A percentile compares a stretch with the other conserved stretches of the same genome.
These are phyloP conservation scores for Sisor rabdophorus DNA, from an alignment of 2,113 vertebrate genomes.

Conservation along the genomic window DNA sequence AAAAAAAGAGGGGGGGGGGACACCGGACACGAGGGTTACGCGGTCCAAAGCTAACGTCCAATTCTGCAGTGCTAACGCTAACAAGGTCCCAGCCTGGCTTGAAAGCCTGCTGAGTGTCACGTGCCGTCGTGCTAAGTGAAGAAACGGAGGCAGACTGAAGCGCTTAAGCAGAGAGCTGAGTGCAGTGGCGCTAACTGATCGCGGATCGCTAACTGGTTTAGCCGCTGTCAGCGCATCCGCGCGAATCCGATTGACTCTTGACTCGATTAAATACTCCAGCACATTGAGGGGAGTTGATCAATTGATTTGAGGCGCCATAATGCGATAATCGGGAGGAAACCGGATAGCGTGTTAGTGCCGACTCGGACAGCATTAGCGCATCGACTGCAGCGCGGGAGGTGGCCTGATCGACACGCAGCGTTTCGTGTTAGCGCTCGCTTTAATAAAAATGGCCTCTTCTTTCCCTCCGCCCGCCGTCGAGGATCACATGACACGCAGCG, in stretches of 20 bases:
- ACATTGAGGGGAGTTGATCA: slow-evolving; percentile 95
- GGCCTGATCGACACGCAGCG: slow-evolving; percentile 63
- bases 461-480: slow-evolving; percentile 34
- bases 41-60: too few relatives aligned
- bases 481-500: slow-evolving; percentile 19
- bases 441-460: slow-evolving; percentile 63
- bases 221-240: slow-evolving; percentile 90
- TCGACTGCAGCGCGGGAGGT: slow-evolving; percentile 61
- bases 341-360: slow-evolving; percentile 90
- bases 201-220: slow-evolving; percentile 77
- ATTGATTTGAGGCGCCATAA: slow-evolving; percentile 96
- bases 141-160: neutral
- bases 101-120: neutral
- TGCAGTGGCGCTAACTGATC: slow-evolving; percentile 48
- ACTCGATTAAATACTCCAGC: slow-evolving; percentile 98
- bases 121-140: neutral
- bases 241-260: slow-evolving; percentile 97
- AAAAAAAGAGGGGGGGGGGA: too few relatives aligned
- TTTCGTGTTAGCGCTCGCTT: slow-evolving; percentile 60
- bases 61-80: slow-evolving; percentile 10
- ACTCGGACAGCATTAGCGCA: slow-evolving; percentile 68
- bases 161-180: slow-evolving; percentile 25
- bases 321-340: slow-evolving; percentile 97
- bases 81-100: neutral
- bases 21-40: too few relatives aligned